Evolutionary conservation across 2,113 vertebrate genomes (phyloP), one percentile per base, ranked within the genome.

Genomic region (Chrysemys picta): DNA sequence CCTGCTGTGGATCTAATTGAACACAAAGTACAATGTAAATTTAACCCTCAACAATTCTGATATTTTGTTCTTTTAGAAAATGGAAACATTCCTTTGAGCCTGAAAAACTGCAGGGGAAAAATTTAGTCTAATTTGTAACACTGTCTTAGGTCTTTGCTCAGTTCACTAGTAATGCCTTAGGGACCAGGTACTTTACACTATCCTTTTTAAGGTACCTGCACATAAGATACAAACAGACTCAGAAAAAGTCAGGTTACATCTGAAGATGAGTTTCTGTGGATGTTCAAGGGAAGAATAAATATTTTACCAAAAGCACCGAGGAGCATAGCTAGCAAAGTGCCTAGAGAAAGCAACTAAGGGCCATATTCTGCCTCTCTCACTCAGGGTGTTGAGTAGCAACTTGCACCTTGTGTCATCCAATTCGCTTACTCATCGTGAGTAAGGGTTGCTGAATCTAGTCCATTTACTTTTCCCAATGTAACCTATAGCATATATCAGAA

Each of bases 1-100:
- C 53, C 57, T 54, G 42, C 57, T 59, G 90, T 89, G 78, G 83
- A 88, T 95, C 90, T 94, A 91, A 81, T 53, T 96, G 89, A 95
- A 95, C 69, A 76, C 85, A 65, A 38, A 54, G 45, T 78, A 69
- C 53, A 54, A 47, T 53, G 12, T 62, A 95, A 86, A 94, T 95
- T 93, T 94, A 96, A 92, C 89, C 78, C 89, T 88, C 25, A 24
- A n/a, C 62, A 92, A 6, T 91, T 82, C 80, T 54, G 21, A 6
- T 92, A 35, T 38, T 94, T 95, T 47, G 4, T 24, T 59, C 0
- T 81, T 54, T 56, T 0, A 83, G 47, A 72, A 38, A 94, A 80
- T 10, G 11, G 62, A 88, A 96, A 59, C 2, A 53, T 88, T 82
- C 93, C 5, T 1, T 8, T 59, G 22, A 76, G 11, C 10, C 59